Evolutionary conservation across 2,888 invertebrate species (phyloP).

Genomic region (Ischnus inquisitorius): DNA sequence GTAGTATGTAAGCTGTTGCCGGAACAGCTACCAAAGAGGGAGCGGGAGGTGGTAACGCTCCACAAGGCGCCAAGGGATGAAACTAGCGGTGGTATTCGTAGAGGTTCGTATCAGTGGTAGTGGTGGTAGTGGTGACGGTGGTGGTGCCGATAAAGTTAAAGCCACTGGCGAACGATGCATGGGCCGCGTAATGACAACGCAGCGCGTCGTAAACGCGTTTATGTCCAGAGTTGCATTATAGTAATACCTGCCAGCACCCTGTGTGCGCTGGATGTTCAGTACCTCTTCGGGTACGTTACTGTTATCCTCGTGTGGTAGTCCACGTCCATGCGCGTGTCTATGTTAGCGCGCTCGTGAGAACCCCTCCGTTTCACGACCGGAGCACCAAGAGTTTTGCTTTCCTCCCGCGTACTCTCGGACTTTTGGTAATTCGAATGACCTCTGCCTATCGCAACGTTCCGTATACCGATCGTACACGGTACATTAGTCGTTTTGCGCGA

Average conservation of each 20-base stretch:
- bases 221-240: constrained; percentile 85
- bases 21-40: constrained; percentile 46
- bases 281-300: constrained; percentile 71
- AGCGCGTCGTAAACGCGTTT: constrained; percentile 85
- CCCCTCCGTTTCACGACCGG: constrained; percentile 56
- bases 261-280: constrained; percentile 79
- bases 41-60: constrained; percentile 57
- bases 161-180: constrained; percentile 83
- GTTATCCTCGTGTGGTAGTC: constrained; percentile 30
- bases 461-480: constrained; percentile 4
- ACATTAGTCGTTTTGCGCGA: background rate
- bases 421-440: constrained; percentile 66
- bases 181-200: constrained; percentile 85
- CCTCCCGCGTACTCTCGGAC: constrained; percentile 59
- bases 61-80: constrained; percentile 73
- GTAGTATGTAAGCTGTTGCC: constrained; percentile 40
- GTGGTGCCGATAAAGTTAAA: constrained; percentile 84
- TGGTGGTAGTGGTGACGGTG: constrained; percentile 71
- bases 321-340: constrained; percentile 29
- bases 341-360: constrained; percentile 29
- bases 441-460: constrained; percentile 54
- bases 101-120: constrained; percentile 68
- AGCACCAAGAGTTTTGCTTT: constrained; percentile 68
- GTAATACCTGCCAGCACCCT: constrained; percentile 83
- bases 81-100: constrained; percentile 61